Evolutionary conservation across 1,140 invertebrate species (phyloP).

Genomic region (Tetragonula clypearis): DNA sequence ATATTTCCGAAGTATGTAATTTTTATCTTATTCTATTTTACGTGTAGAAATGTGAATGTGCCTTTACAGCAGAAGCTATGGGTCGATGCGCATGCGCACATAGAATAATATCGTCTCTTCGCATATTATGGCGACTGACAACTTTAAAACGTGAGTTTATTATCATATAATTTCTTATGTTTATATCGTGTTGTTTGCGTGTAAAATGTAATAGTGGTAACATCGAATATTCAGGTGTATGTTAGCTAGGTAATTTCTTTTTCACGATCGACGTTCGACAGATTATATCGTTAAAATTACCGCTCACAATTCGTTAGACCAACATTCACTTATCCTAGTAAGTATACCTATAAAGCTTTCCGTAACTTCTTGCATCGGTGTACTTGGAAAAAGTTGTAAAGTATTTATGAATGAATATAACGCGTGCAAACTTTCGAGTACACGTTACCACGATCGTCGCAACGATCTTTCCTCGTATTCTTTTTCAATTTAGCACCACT

Average conservation of each 20-base stretch:
- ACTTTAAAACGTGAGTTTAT: slow-evolving; percentile 81
- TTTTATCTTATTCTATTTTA: slow-evolving; percentile 41
- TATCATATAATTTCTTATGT: slow-evolving; percentile 70
- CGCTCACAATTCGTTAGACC: slow-evolving; percentile 67
- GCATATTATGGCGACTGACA: slow-evolving; percentile 79
- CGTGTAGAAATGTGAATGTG: slow-evolving; percentile 63
- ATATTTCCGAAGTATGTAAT: slow-evolving; percentile 3
- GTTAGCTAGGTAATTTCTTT: slow-evolving; percentile 11
- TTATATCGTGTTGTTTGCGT: slow-evolving; percentile 37
- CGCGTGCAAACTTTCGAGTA: neutral
- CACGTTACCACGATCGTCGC: neutral
- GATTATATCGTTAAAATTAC: slow-evolving; percentile 59
- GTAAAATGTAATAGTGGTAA: slow-evolving; percentile 55
- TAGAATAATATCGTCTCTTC: slow-evolving; percentile 69
- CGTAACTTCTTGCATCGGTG: slow-evolving; percentile 58
- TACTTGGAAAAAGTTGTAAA: slow-evolving; percentile 49
- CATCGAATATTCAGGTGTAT: slow-evolving; percentile 30
- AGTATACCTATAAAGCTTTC: slow-evolving; percentile 66
- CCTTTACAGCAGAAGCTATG: slow-evolving; percentile 63
- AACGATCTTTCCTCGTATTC: neutral
- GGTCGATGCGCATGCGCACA: slow-evolving; percentile 68
- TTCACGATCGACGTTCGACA: neutral
- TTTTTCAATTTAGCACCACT: slow-evolving; percentile 34
- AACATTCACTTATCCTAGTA: slow-evolving; percentile 68
- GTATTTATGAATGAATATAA: slow-evolving; percentile 25